phyloP scores from a whole-genome alignment of 2,113 vertebrate genomes.

The Oryzias javanicus region DNA sequence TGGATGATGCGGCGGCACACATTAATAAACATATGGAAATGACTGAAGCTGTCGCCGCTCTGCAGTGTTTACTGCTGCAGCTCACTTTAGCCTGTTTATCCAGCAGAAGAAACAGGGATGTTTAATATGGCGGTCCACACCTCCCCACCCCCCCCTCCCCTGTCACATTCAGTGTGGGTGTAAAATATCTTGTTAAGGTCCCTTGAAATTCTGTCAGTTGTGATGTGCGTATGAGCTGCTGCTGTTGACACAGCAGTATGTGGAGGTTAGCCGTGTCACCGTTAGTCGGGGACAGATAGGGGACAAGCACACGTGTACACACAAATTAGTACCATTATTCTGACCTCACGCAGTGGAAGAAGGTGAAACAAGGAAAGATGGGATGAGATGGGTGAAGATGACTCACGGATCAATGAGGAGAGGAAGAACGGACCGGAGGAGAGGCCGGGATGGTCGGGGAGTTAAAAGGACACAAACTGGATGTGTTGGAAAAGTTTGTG shows the following conservation, averaged over 20 bases:
- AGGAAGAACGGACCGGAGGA: conserved; percentile 1
- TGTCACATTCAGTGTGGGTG: conserved; percentile 24
- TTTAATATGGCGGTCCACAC: conserved; percentile 25
- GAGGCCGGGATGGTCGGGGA: not conserved
- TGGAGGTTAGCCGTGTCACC: conserved; percentile 42
- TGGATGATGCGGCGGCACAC: not conserved
- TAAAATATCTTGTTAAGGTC: conserved; percentile 51
- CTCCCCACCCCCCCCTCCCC: conserved; percentile 1
- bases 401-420: conserved; percentile 34
- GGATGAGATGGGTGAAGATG: conserved; percentile 37
- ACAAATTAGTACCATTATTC: conserved; percentile 62
- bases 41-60: conserved; percentile 17
- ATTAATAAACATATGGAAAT: conserved; percentile 39
- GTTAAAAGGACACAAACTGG: not conserved
- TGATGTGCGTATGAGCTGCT: conserved; percentile 24
- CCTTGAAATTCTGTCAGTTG: conserved; percentile 35
- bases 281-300: conserved; percentile 55
- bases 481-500: too few species aligned
- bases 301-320: conserved; percentile 50
- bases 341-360: conserved; percentile 52
- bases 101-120: conserved; percentile 22
- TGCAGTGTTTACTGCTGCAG: conserved; percentile 16
- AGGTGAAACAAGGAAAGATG: conserved; percentile 22
- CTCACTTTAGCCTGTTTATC: conserved; percentile 42
- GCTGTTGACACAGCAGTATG: conserved; percentile 66